Evolutionary conservation across 2,888 invertebrate species (phyloP), one percentile per base, ranked within the genome.

Genomic region (Leucoptera coffeella): DNA sequence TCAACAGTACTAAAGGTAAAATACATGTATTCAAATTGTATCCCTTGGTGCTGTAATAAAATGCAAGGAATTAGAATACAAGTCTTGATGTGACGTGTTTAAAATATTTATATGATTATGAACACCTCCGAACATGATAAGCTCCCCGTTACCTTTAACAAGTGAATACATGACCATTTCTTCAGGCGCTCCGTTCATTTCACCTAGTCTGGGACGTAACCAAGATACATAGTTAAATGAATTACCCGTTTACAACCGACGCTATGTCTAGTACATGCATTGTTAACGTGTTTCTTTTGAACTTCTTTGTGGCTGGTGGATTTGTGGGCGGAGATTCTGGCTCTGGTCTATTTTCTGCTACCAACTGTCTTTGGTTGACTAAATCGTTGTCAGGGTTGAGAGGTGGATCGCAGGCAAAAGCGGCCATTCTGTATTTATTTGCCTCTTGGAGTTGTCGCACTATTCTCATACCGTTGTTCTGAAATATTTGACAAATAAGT

Each of bases 81-180:
- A 78, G 38, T 51, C 56, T 43, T 62, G 61, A 45, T 79, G 80
- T 38, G 78, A 78, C 34, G 60, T 46, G 43, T 77, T 77, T 33
- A 78, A 53, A 32, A 79, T 74, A 33, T 73, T 72, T 30, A 77
- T 74, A 49, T 87, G 85, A 50, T 88, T 89, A 41, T 85, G 82
- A 36, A 95, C 89, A 30, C 95, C 96, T n/a, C 95, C 95, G 67
- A 96, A 95, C 75, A 96, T 84, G 28, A 96, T 83, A 14, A 96
- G 59, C 67, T 96, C 95, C 8, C 90, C 90, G 47, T 90, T 85
- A 9, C 93, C 95, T 35, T 84, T 79, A 4, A 92, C 84, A 39
- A 95, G 74, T 15, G 91, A 85, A 50, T 94, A 94, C 42, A 94
- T 76, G 36, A 94, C 86, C 25, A 91, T 79, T 47, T 94, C 90